Evolutionary conservation across 1,140 invertebrate species (phyloP).

Genomic region (Drosophila pachea): DNA sequence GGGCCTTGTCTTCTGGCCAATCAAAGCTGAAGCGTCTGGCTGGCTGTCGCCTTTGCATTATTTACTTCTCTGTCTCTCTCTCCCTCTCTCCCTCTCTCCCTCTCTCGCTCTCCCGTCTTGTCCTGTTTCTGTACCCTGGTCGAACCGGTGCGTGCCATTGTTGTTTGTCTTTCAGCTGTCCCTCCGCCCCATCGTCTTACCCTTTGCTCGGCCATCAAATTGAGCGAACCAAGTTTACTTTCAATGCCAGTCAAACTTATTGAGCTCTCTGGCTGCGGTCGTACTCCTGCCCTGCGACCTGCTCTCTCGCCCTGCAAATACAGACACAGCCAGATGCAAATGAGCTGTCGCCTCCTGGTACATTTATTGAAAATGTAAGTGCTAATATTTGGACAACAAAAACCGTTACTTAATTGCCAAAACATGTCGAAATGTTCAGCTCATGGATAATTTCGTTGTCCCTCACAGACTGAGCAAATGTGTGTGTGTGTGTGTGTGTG

Average conservation of each 20-base stretch:
- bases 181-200: neutral
- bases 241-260: slow-evolving; percentile 47
- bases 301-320: slow-evolving; percentile 15
- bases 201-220: slow-evolving; percentile 37
- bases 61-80: slow-evolving; percentile 19
- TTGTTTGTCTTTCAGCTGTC: slow-evolving; percentile 62
- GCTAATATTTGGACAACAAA: slow-evolving; percentile 69
- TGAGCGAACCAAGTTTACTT: slow-evolving; percentile 53
- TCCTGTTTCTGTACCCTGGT: slow-evolving; percentile 22
- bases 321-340: slow-evolving; percentile 53
- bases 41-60: slow-evolving; percentile 35
- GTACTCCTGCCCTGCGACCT: neutral
- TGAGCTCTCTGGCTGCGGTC: slow-evolving; percentile 17
- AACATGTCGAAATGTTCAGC: slow-evolving; percentile 34
- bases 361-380: slow-evolving; percentile 75
- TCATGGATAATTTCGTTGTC: slow-evolving; percentile 11
- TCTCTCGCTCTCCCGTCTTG: neutral
- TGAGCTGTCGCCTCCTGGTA: slow-evolving; percentile 52
- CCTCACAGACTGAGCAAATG: neutral
- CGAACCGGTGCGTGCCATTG: slow-evolving; percentile 73
- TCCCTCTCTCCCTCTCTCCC: neutral
- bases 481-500: no score
- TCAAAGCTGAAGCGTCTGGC: slow-evolving; percentile 68
- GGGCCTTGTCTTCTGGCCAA: slow-evolving; percentile 53
- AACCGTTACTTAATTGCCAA: slow-evolving; percentile 69